A percentile compares a stretch with the other conserved stretches of the same genome.
Conservation (phyloP, 2,888 invertebrate species). For the Prosapia bicincta region DNA sequence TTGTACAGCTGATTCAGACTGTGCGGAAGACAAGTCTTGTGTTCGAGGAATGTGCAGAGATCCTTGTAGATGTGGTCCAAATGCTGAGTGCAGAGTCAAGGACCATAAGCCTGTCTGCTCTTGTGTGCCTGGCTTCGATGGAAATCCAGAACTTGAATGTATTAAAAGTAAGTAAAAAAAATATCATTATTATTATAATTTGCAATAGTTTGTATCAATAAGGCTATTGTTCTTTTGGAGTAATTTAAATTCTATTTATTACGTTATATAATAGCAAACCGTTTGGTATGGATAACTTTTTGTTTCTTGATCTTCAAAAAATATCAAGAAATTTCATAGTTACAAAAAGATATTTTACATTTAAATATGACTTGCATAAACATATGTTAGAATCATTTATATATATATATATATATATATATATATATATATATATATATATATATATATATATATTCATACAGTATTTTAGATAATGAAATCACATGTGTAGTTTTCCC, state of each 20-base stretch:
- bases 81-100: slow-evolving; percentile 78
- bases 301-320: not conserved
- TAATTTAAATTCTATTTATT: not conserved
- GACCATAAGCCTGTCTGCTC: slow-evolving; percentile 86
- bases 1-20: slow-evolving; percentile 74
- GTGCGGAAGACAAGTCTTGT: slow-evolving; percentile 73
- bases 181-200: not conserved
- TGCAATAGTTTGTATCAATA: not conserved
- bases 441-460: too few species aligned
- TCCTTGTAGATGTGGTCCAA: slow-evolving; percentile 82
- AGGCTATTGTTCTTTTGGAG: not conserved
- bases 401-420: too few species aligned
- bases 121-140: slow-evolving; percentile 77
- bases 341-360: too few species aligned
- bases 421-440: too few species aligned
- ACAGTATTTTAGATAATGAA: too few species aligned
- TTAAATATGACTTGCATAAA: too few species aligned
- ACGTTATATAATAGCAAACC: not conserved
- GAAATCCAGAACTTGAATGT: slow-evolving; percentile 81
- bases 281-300: not conserved
- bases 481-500: too few species aligned
- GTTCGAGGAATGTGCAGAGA: slow-evolving; percentile 74
- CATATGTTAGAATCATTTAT: too few species aligned
- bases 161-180: slow-evolving; percentile 54
- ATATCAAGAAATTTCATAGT: too few species aligned